Evolutionary conservation across 1,140 invertebrate genomes (phyloP), one percentile per base, ranked within the genome.

Genomic region (Diachasma alloeum): DNA sequence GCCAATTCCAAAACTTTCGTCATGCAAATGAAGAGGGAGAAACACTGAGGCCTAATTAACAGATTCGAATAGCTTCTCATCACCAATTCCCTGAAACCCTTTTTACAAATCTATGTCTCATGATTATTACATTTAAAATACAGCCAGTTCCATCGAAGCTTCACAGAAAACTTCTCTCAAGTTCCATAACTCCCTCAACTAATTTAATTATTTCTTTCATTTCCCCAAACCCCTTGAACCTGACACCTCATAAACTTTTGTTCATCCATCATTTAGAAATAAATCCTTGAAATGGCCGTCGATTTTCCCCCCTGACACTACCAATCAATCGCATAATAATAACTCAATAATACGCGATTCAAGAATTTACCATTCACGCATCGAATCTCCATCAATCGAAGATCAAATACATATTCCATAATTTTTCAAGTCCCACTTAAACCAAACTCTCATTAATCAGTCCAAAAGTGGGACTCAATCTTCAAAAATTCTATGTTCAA

Each of bases 401-500:
- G 2, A 53, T 9, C 53, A 46, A 67, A 42, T 75, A 31, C 39
- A 67, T 42, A 72, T 72, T 53, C 17, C 6, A 17, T 53, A 53
- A 19, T 53, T 53, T 17, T 31, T 42, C 1, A 72, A 5, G 39
- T 53, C 48, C 71, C 53, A 56, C 71, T 73, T 37, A 56, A 26
- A 56, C 10, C 19, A 44, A 71, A 46, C 4, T 71, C 42, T 19
- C 42, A 44, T 22, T 3, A 68, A 75, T 75, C 73, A 68, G 42
- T 68, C 19, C 26, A 48, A 26, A 24, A 66, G 37, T 74, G 53
- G 56, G 48, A 24, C 19, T 46, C 13, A 59, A 37, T 56, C 4
- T 69, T 22, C 19, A 74, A 74, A 42, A n/a, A 72, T 67, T 36
- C 42, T 75, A 53, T 53, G 78, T 74, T 76, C 37, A 46, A 59